Base-by-base conservation (phyloP, 1,140 invertebrate species). In the Meloidogyne chitwoodi region DNA sequence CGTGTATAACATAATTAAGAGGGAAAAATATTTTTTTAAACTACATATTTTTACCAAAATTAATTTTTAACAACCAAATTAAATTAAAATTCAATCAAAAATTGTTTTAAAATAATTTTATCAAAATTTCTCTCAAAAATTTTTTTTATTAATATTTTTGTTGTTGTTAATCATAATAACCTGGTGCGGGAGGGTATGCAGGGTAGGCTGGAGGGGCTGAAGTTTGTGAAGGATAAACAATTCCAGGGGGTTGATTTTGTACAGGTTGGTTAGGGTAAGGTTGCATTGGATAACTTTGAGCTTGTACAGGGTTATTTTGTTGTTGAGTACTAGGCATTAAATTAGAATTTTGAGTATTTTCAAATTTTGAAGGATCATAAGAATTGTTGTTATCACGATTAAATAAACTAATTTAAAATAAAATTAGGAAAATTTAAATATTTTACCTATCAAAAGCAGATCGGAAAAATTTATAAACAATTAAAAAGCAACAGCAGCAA, bases 391-490 rank as follows among this genome's bases (percentile, higher is more conserved):
- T 68, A 38, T 67, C 62, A 24, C 74, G 34, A 34, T 27, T 38
- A 10, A 68, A 24, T 31, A n/a, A 71, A 31, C 62, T 66, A 29
- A n/a, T n/a, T n/a, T 38, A 38, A 38, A 38, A 38, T 38, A 78
- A 12, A n/a, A n/a, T n/a, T n/a, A n/a, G n/a, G n/a, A n/a, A n/a
- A n/a, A n/a, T n/a, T n/a, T n/a, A n/a, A n/a, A n/a, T n/a, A n/a
- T n/a, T 22, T 76, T 34, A 73, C 80, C 71, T 73, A 68, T 81
- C 80, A 63, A 81, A 75, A n/a, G 74, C 73, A 26, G 75, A 68
- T 1, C 80, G 80, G 64, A 81, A 81, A 24, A 83, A 75, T 44
- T 79, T 81, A 44, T 81, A 81, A 14, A 67, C 72, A 56, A 82
- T 26, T 16, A 83, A 29, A 69, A 34, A 76, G 48, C 80, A 81